These are phyloP conservation scores for Cyclophora punctaria DNA, from an alignment of 2,888 invertebrate species.

Conservation along the genomic window DNA sequence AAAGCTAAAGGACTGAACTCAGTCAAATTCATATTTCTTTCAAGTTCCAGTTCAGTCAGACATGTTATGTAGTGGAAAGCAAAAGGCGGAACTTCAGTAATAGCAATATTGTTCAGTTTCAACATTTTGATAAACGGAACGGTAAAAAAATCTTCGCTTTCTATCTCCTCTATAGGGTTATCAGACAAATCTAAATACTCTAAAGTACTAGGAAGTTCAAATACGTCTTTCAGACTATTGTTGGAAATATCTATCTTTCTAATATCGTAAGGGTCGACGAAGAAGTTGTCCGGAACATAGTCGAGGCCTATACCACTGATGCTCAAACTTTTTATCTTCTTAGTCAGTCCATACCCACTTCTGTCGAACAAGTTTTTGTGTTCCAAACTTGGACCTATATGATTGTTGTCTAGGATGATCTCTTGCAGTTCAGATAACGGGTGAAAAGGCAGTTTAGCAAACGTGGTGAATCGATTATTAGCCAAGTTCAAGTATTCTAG, in stretches of 20 bases:
- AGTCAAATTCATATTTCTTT: conserved; percentile 70
- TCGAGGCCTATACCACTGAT: conserved; percentile 45
- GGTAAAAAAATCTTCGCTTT: conserved; percentile 62
- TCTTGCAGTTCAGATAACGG: conserved; percentile 48
- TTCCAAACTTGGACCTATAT: conserved; percentile 46
- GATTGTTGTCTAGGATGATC: conserved; percentile 59
- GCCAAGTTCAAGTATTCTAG: conserved; percentile 60
- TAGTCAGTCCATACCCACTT: conserved; percentile 50
- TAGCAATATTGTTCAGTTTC: conserved; percentile 72
- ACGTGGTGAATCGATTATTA: conserved; percentile 53
- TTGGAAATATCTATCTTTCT: conserved; percentile 60
- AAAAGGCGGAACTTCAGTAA: conserved; percentile 69
- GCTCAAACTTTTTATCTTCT: conserved; percentile 44
- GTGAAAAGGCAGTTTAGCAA: conserved; percentile 53
- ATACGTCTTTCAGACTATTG: conserved; percentile 72
- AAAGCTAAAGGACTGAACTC: conserved; percentile 63
- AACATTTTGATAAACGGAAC: conserved; percentile 69
- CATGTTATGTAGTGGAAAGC: conserved; percentile 71
- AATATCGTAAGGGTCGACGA: conserved; percentile 59
- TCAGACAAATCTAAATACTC: conserved; percentile 78
- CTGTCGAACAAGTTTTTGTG: conserved; percentile 50
- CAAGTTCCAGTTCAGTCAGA: conserved; percentile 67
- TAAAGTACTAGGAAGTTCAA: conserved; percentile 72
- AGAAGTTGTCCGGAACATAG: conserved; percentile 52
- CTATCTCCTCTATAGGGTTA: conserved; percentile 69